Evolutionary conservation across 92 coral and sea anemone species (phyloP), one percentile per base, ranked within the genome.

Genomic region (Epizoanthus stellaris): DNA sequence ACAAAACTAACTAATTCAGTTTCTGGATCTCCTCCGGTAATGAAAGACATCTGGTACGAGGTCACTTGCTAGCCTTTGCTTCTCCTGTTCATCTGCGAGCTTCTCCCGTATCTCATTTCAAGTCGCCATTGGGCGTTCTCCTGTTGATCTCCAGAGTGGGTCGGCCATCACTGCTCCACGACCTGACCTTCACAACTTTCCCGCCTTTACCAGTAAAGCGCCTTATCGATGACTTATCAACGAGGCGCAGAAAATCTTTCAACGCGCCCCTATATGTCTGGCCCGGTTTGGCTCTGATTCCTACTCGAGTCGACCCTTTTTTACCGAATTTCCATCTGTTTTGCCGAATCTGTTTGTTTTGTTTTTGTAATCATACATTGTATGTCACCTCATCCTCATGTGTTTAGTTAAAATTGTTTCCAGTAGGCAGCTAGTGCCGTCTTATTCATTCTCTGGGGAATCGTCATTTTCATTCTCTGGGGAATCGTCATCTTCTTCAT

Each of bases 101-200:
- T 2, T 4, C 49, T 75, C 21, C 80, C 80, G 49, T 75, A 75
- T 75, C 80, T 75, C 80, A 75, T 75, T 30, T 75, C 80, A 14
- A 75, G 80, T 52, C 25, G 25, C 25, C 25, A 23, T 23, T 23
- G 25, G 25, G 25, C 0, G 25, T 23, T 23, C 25, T 23, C 0
- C 25, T 23, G 25, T 23, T 23, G 25, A 23, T 23, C 25, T 23
- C 25, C 25, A 23, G 25, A 23, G 80, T 75, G 16, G 80, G 80
- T 57, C 80, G 80, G 43, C 67, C 66, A 14, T 75, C 66, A 36
- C 80, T 75, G 80, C 66, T 75, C 80, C 80, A 75, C 3, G 61
- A 49, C 2, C 77, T 49, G 38, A 73, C 77, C n/a, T 73, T 73
- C 13, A 73, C 67, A 15, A 20, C 58, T 3, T 36, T 56, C 5